These are phyloP conservation scores for Alligator mississippiensis DNA, from an alignment of 2,113 vertebrate species.

Conservation along the genomic window DNA sequence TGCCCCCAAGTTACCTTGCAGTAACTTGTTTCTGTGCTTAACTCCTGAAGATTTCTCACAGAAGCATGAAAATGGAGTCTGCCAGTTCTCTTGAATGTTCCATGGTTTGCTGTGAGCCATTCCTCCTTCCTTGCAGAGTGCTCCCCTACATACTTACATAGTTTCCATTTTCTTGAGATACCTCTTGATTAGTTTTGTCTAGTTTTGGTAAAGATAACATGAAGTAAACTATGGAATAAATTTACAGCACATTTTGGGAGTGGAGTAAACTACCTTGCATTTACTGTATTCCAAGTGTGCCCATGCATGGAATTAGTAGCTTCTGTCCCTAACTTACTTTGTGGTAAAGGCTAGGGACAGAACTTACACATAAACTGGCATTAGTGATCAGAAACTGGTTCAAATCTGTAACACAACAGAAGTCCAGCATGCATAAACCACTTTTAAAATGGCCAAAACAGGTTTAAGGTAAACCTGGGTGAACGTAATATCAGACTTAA, in stretches of 20 bases:
- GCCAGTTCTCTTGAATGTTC: background rate
- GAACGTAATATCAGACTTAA: too few species aligned
- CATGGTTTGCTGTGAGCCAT: background rate
- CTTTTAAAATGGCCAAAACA: too few species aligned
- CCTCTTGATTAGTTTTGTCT: background rate
- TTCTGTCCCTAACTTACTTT: background rate
- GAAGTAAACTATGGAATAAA: slow-evolving; percentile 28
- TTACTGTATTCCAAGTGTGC: background rate
- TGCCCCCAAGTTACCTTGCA: too few species aligned
- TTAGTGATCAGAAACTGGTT: too few species aligned
- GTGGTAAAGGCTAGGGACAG: background rate
- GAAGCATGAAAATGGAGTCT: background rate
- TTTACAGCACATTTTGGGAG: slow-evolving; percentile 1
- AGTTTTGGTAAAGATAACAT: background rate
- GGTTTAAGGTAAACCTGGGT: too few species aligned
- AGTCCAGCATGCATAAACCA: too few species aligned
- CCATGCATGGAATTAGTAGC: background rate
- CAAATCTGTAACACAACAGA: too few species aligned
- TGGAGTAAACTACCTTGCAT: background rate
- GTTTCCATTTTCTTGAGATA: background rate
- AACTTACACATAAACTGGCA: too few species aligned
- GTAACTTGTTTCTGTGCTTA: too few species aligned
- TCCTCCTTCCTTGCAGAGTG: background rate
- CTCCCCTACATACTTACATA: background rate
- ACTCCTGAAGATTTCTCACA: background rate